Evolutionary conservation across 2,888 invertebrate species (phyloP).

Genomic region (Neoaliturus tenellus): DNA sequence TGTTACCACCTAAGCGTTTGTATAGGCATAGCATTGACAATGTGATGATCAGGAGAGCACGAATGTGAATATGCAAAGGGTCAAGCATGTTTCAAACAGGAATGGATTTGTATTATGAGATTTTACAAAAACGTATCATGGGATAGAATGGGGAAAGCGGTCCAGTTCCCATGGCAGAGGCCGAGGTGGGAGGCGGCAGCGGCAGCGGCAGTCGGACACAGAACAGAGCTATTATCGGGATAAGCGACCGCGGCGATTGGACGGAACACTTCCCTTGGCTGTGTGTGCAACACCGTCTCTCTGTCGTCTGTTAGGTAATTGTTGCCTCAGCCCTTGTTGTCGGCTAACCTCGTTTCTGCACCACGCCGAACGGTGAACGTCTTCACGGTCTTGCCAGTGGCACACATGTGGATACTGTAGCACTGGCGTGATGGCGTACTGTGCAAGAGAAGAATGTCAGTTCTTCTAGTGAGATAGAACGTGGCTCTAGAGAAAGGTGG

Average conservation of each 20-base stretch:
- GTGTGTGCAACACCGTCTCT: slow-evolving; percentile 16
- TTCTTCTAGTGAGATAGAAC: too few species aligned
- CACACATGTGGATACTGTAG: too few species aligned
- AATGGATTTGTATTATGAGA: too few species aligned
- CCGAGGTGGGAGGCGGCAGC: not conserved
- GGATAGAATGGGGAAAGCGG: not conserved
- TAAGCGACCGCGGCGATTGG: not conserved
- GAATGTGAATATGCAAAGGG: too few species aligned
- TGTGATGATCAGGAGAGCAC: too few species aligned
- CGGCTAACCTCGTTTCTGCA: slow-evolving; percentile 13
- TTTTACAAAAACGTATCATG: not conserved
- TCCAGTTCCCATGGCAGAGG: not conserved
- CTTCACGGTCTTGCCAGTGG: not conserved
- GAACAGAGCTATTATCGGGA: not conserved
- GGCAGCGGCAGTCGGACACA: not conserved
- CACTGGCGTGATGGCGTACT: too few species aligned
- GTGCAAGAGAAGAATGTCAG: too few species aligned
- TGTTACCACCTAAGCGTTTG: too few species aligned
- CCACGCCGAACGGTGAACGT: not conserved
- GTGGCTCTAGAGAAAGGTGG: too few species aligned
- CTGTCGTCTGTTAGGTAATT: slow-evolving; percentile 24
- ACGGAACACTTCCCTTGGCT: slow-evolving; percentile 2
- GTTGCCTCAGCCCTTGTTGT: slow-evolving; percentile 6
- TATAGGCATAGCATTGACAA: too few species aligned
- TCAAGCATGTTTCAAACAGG: too few species aligned